Conservation (phyloP, 1,140 invertebrate genomes). For the Zaprionus inermis region DNA sequence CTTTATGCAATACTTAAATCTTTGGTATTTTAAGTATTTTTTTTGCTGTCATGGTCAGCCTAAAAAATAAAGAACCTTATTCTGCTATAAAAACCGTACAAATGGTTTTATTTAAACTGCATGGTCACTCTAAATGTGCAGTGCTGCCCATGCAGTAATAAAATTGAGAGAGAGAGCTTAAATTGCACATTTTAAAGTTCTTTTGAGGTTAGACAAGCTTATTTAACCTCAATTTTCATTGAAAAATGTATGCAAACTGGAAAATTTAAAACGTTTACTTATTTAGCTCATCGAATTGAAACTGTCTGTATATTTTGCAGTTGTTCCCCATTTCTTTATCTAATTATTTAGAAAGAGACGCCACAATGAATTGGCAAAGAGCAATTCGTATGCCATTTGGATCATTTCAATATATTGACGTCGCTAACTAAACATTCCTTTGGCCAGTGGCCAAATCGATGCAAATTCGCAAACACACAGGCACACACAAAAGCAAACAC, state of each 20-base stretch:
- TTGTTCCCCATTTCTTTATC: slow-evolving; percentile 13
- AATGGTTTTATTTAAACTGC: not conserved
- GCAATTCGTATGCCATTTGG: slow-evolving; percentile 54
- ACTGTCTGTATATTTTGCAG: not conserved
- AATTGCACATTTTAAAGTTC: too few species aligned
- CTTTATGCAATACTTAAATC: too few species aligned
- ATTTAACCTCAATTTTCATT: not conserved
- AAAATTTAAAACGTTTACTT: not conserved
- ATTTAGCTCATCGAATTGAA: slow-evolving; percentile 1
- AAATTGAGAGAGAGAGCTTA: not conserved
- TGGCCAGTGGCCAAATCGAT: slow-evolving; percentile 70
- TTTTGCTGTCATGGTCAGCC: not conserved
- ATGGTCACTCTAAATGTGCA: not conserved
- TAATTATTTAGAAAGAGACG: slow-evolving; percentile 23
- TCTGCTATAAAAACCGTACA: not conserved
- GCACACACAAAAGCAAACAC: slow-evolving; percentile 24
- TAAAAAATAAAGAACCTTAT: not conserved
- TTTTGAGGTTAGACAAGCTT: not conserved
- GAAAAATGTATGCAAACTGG: not conserved
- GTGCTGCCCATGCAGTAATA: slow-evolving; percentile 1
- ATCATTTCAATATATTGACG: slow-evolving; percentile 75
- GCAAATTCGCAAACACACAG: slow-evolving; percentile 59
- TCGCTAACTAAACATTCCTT: slow-evolving; percentile 64
- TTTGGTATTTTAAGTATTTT: too few species aligned
- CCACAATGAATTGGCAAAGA: slow-evolving; percentile 40